Conservation (phyloP, 2,113 vertebrate genomes). For the Glareola pratincola region DNA sequence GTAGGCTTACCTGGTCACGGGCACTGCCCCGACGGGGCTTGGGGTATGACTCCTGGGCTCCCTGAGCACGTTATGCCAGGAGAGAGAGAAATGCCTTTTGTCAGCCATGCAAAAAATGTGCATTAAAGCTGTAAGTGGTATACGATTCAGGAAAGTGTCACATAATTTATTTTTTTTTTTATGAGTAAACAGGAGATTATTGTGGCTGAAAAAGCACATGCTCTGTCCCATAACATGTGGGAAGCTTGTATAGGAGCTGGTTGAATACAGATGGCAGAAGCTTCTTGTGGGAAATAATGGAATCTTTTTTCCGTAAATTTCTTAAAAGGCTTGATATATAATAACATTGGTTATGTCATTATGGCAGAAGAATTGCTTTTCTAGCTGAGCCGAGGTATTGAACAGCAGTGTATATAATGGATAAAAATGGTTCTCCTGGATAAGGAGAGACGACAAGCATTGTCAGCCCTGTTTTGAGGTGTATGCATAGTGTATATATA, state of each 20-base stretch:
- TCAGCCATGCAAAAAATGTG: background rate
- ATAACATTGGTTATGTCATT: constrained; percentile 4
- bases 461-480: background rate
- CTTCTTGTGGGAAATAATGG: background rate
- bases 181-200: background rate
- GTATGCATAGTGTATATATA: background rate
- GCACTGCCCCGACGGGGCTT: background rate
- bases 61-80: rapidly evolving
- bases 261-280: background rate
- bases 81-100: background rate
- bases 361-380: constrained; percentile 7
- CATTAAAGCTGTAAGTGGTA: background rate
- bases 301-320: background rate
- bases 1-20: background rate
- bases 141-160: background rate
- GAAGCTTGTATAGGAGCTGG: background rate
- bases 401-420: background rate
- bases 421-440: constrained; percentile 26
- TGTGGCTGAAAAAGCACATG: background rate
- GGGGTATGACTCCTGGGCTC: background rate
- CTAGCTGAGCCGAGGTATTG: constrained; percentile 10
- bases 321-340: constrained; percentile 4
- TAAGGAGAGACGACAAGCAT: background rate
- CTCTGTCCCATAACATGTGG: background rate
- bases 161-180: background rate